phyloP scores from a whole-genome alignment of 1,140 invertebrate species.

The Calliopsis andreniformis region DNA sequence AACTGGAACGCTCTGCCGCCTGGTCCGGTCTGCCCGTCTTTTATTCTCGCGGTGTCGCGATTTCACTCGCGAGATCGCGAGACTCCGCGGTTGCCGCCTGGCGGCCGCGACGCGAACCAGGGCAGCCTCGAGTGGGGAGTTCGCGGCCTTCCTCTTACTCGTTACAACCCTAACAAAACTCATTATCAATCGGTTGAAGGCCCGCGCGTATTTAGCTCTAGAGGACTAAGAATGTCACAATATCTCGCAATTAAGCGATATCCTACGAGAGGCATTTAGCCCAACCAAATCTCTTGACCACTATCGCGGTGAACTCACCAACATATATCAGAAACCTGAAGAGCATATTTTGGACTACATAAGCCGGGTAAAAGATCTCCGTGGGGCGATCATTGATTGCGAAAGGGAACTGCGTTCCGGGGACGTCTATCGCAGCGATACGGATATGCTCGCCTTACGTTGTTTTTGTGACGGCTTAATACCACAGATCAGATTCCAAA shows the following conservation, averaged over 20 bases:
- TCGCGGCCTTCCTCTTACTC: too few relatives aligned
- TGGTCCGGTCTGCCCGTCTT: too few relatives aligned
- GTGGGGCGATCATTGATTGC: background rate
- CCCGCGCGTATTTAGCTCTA: background rate
- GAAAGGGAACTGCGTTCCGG: background rate
- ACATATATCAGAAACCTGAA: background rate
- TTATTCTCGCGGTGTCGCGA: too few relatives aligned
- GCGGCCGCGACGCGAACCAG: too few relatives aligned
- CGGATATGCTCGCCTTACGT: background rate
- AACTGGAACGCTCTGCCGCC: too few relatives aligned
- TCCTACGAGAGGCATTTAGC: background rate
- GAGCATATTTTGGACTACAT: background rate
- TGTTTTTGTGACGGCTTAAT: background rate
- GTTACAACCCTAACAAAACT: background rate
- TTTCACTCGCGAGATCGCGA: too few relatives aligned
- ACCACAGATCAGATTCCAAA: too few relatives aligned
- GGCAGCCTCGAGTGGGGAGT: too few relatives aligned
- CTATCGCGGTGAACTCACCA: background rate
- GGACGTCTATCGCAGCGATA: background rate
- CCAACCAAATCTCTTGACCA: background rate
- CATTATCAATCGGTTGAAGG: background rate
- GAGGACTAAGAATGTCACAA: too few relatives aligned
- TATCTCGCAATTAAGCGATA: background rate
- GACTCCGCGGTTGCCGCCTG: too few relatives aligned
- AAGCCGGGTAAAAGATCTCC: too few relatives aligned